Conservation (phyloP, 2,888 invertebrate genomes). For the Calameuta idolon region DNA sequence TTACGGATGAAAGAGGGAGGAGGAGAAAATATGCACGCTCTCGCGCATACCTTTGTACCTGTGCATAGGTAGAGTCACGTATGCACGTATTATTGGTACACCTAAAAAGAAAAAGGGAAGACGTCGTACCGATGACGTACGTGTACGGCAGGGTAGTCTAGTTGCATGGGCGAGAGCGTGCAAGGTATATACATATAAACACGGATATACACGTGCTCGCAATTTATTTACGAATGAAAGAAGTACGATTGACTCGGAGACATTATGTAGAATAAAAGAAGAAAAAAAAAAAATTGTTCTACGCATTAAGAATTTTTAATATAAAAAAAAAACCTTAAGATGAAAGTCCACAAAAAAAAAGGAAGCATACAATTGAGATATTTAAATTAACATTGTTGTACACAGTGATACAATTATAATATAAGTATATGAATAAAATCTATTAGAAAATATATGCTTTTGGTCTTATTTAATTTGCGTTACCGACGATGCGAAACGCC, state of each 20-base stretch:
- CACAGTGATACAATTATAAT: constrained; percentile 68
- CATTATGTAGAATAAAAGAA: constrained; percentile 25
- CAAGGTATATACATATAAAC: constrained; percentile 32
- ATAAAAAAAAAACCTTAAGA: constrained; percentile 50
- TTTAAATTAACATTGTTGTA: constrained; percentile 67
- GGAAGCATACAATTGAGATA: constrained; percentile 62
- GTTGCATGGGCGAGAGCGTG: constrained; percentile 3
- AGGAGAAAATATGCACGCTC: constrained; percentile 33
- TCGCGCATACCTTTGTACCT: constrained; percentile 40
- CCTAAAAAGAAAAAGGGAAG: background rate
- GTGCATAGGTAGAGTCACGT: constrained; percentile 32
- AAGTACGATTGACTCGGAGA: constrained; percentile 52
- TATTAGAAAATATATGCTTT: constrained; percentile 64
- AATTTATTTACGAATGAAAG: constrained; percentile 54
- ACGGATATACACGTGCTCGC: constrained; percentile 45
- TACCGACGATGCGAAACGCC: constrained; percentile 3
- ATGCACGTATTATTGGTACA: constrained; percentile 17
- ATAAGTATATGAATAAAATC: constrained; percentile 68
- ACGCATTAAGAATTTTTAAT: constrained; percentile 63
- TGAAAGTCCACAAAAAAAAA: constrained; percentile 61
- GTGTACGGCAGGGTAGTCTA: background rate
- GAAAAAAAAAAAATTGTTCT: constrained; percentile 54
- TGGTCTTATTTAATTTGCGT: constrained; percentile 48
- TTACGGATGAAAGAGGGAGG: constrained; percentile 14
- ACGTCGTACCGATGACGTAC: background rate